Conservation (phyloP, 2,113 vertebrate species). For the Alethe diademata region DNA sequence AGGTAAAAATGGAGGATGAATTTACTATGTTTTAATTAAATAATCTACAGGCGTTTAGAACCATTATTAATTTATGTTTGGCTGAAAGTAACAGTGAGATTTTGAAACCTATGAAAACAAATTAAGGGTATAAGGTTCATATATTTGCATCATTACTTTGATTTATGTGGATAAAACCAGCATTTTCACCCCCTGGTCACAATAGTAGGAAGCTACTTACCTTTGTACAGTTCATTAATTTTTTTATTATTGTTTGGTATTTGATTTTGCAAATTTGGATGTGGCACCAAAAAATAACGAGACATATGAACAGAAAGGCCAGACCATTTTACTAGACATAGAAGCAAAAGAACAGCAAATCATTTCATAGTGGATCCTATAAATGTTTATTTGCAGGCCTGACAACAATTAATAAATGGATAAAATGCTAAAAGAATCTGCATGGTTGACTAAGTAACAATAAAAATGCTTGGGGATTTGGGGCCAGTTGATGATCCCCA, state of each 20-base stretch:
- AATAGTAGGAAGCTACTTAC: neutral
- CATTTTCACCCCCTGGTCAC: neutral
- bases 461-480: neutral
- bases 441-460: neutral
- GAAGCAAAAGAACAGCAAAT: neutral
- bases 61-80: neutral
- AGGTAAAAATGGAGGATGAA: neutral
- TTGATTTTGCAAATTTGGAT: neutral
- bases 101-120: constrained; percentile 4
- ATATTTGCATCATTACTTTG: neutral
- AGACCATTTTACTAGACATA: neutral
- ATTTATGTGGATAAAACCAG: neutral
- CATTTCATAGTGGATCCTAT: neutral
- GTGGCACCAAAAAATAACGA: neutral
- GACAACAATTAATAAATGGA: neutral
- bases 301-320: neutral
- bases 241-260: neutral
- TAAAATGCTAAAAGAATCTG: neutral
- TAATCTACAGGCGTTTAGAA: neutral
- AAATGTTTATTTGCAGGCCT: neutral
- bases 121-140: neutral
- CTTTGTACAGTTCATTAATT: neutral
- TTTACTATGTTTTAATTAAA: neutral
- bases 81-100: neutral
- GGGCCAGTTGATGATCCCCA: neutral